Percentiles rank a stretch among this genome's conserved stretches.
Conservation (phyloP, 2,888 invertebrate species). For the Nymphalis polychloros region DNA sequence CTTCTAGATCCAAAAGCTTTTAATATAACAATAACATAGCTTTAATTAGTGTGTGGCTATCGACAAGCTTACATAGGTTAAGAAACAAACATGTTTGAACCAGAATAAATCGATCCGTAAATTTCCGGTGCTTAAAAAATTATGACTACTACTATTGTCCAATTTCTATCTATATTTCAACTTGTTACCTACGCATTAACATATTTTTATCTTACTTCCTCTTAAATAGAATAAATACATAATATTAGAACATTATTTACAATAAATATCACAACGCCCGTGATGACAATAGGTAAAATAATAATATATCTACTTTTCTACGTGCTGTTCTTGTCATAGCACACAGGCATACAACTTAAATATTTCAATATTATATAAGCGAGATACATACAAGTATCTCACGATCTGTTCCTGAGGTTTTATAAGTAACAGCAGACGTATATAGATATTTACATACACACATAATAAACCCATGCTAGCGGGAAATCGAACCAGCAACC, state of each 20-base stretch:
- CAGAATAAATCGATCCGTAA: neutral
- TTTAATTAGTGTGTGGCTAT: too few species aligned
- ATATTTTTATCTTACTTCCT: constrained; percentile 20
- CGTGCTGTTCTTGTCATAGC: constrained; percentile 1
- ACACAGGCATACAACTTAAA: neutral
- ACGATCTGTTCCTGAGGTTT: too few species aligned
- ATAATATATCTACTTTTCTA: neutral
- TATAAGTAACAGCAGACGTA: too few species aligned
- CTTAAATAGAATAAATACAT: constrained; percentile 10
- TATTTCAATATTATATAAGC: neutral
- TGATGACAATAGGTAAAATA: constrained; percentile 31
- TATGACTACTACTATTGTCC: constrained; percentile 39
- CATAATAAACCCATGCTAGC: too few species aligned
- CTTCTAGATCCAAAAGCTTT: too few species aligned
- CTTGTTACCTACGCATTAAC: constrained; percentile 21
- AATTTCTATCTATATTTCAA: constrained; percentile 38
- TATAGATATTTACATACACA: too few species aligned
- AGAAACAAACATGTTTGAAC: too few species aligned
- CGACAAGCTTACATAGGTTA: too few species aligned
- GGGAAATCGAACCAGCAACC: too few species aligned
- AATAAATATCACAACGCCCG: constrained; percentile 46
- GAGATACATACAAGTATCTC: too few species aligned
- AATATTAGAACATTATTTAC: constrained; percentile 33
- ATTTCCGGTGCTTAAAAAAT: constrained; percentile 25
- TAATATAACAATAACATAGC: too few species aligned